Evolutionary conservation across 1,140 invertebrate species (phyloP), one percentile per base, ranked within the genome.

Genomic region (Telenomus remus): DNA sequence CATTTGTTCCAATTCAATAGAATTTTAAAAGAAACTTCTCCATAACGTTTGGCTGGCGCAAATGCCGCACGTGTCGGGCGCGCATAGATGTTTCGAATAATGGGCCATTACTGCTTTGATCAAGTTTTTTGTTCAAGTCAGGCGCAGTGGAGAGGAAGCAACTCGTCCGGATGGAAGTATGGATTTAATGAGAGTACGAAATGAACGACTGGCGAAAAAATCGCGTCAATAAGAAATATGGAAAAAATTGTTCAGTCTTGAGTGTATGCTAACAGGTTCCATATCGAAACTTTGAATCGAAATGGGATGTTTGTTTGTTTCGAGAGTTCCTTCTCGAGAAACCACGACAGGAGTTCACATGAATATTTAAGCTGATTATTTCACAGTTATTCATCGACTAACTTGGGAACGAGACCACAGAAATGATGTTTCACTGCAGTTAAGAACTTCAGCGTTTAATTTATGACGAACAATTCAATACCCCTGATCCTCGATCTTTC

Each of bases 331-430:
- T 55, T 15, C 11, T 43, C 33, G 57, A 12, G 42, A 57, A 14
- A 65, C 27, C 47, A 51, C 57, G 61, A 39, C 39, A 50, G 59
- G 56, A 75, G 59, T 64, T 63, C 64, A 56, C 64, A 75, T 75
- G 72, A 75, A 75, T 75, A 69, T 75, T 75, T 75, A 69, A 69
- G 47, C 64, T 69, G 72, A 69, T 69, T 69, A 75, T 75, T 75
- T 75, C 64, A 61, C 59, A 75, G 72, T 75, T 75, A 75, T 75
- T 75, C 71, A 75, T 75, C 53, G 63, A 68, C 50, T 68, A 69
- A 68, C 49, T 74, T 74, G 13, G 34, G 15, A 57, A 42, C 57
- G 37, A 61, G 56, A 73, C 63, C 70, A 73, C 63, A 49, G 57
- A 33, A 66, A 66, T 47, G 39, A 49, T 74, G 70, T 74, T 74